Evolutionary conservation across 64 coral and sea anemone genomes (phyloP).

Genomic region (Pachyseris speciosa): DNA sequence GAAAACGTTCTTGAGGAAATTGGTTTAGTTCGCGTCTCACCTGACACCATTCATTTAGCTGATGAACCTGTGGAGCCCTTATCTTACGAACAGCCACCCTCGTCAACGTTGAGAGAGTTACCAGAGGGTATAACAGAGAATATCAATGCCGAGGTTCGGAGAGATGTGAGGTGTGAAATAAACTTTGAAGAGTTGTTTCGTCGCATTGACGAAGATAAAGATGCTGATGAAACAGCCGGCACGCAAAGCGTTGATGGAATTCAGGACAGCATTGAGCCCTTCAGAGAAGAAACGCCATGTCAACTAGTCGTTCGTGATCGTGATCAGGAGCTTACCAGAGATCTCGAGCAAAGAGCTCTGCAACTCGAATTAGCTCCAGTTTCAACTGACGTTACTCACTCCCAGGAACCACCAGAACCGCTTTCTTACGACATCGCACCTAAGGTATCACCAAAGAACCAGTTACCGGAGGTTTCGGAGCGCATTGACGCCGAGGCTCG

Average conservation of each 20-base stretch:
- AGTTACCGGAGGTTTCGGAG: background rate
- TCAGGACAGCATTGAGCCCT: background rate
- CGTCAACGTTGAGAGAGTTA: background rate
- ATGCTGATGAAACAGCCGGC: background rate
- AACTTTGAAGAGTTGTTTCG: conserved; percentile 65
- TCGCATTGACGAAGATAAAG: background rate
- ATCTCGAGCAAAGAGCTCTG: conserved; percentile 8
- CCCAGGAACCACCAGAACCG: background rate
- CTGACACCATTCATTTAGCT: background rate
- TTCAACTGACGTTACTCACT: background rate
- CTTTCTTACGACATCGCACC: background rate
- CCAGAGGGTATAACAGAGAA: background rate
- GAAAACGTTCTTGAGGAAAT: conserved; percentile 41
- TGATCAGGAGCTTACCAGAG: background rate
- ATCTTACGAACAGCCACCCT: background rate
- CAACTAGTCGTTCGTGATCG: background rate
- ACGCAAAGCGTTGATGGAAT: background rate
- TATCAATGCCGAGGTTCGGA: background rate
- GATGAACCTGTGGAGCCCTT: background rate
- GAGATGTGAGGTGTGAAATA: background rate
- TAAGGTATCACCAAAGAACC: background rate
- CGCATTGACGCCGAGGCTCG: background rate
- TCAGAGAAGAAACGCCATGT: background rate
- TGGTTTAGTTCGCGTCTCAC: conserved; percentile 12
- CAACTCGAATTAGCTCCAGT: background rate